Base-by-base conservation (phyloP, 2,888 invertebrate species). In the Eurytoma californica region DNA sequence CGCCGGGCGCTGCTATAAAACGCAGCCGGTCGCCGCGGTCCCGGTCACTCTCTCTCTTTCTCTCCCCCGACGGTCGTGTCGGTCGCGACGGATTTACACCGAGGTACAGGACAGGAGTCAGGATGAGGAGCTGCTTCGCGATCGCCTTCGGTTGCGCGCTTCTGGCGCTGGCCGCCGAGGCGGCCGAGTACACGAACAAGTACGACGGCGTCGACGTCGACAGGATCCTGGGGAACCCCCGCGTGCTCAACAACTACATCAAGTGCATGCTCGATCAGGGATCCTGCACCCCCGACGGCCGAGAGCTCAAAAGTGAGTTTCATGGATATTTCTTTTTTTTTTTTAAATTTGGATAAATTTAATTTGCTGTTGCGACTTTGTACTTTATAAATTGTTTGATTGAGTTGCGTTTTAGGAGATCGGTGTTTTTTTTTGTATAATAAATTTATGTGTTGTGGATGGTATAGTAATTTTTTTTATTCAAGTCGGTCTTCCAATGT, bases 231-330 rank as follows among this genome's bases (percentile, higher is more conserved):
- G 87, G 88, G 72, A 94, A 93, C 85, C 90, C 91, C 55, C 89
- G 93, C 39, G 91, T 93, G 24, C 90, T 94, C 12, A 91, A 91
- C n/a, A 92, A 92, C 87, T 94, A 94, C 86, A 92, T 94, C 83
- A 92, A 92, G 83, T 94, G 94, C 84, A 87, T 93, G 86, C 90
- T 93, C 90, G 93, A 93, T 7, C 91, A 93, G 83, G 93, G 93
- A 13, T 90, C 92, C 2, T 93, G 93, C 85, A 93, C 93, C 0
- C 87, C 92, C 1, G 93, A 93, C 84, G 93, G 92, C 68, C 91
- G 92, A 60, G 93, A 93, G 87, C 87, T 93, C 49, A 93, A 92
- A 88, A 92, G 93, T 93, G 86, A 93, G 93, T 86, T 66, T 14
- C 14, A n/a, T n/a, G n/a, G n/a, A n/a, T n/a, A n/a, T 51, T 51